Evolutionary conservation across 1,140 invertebrate genomes (phyloP).

Genomic region (Drosophila leontia): DNA sequence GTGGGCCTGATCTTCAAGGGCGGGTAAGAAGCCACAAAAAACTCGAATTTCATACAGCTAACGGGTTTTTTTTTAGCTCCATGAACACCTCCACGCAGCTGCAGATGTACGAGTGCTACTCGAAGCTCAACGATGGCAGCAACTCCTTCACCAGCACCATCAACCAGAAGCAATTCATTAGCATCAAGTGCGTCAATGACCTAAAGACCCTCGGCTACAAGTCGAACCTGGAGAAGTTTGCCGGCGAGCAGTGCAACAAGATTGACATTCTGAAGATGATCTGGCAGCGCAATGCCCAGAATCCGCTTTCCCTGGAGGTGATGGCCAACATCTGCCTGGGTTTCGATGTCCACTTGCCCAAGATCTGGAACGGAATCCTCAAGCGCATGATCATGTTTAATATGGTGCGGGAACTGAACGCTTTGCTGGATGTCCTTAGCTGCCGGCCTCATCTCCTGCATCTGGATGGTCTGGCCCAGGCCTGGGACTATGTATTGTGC

Average conservation of each 20-base stretch:
- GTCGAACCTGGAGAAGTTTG: slow-evolving; percentile 76
- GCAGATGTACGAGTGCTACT: slow-evolving; percentile 83
- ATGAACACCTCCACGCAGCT: slow-evolving; percentile 79
- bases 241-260: slow-evolving; percentile 72
- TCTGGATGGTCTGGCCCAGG: slow-evolving; percentile 66
- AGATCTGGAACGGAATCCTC: slow-evolving; percentile 84
- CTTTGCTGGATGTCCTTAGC: slow-evolving; percentile 77
- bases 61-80: slow-evolving; percentile 21
- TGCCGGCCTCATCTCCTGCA: slow-evolving; percentile 68
- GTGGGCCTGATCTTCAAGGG: slow-evolving; percentile 70
- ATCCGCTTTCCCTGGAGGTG: slow-evolving; percentile 74
- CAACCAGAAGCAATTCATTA: slow-evolving; percentile 76
- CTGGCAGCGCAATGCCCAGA: slow-evolving; percentile 80
- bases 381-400: slow-evolving; percentile 82
- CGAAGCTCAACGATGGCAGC: slow-evolving; percentile 78
- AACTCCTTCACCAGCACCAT: slow-evolving; percentile 70
- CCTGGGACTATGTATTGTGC: slow-evolving; percentile 78
- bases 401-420: slow-evolving; percentile 76
- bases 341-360: slow-evolving; percentile 75
- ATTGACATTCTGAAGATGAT: slow-evolving; percentile 79
- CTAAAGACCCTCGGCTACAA: slow-evolving; percentile 82
- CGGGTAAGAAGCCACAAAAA: slow-evolving; percentile 54
- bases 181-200: slow-evolving; percentile 81
- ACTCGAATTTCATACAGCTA: background rate
- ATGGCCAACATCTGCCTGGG: slow-evolving; percentile 83